Percentiles rank a stretch among this genome's conserved stretches.
Evolutionary conservation across 2,888 invertebrate species (phyloP).

Genomic region (Drosophila algonquin): DNA sequence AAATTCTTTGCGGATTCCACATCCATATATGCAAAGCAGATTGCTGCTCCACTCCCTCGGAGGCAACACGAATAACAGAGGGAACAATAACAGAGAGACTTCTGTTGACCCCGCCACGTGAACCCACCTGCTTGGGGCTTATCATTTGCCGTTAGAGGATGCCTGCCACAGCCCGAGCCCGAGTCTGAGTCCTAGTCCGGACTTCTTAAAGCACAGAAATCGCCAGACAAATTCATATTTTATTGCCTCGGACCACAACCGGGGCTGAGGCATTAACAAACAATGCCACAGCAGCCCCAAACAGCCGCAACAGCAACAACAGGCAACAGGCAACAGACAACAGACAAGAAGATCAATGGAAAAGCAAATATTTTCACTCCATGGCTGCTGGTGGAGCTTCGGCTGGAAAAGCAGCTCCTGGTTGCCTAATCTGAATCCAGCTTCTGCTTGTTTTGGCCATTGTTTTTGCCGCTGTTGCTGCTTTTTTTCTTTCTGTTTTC

Average conservation of each 20-base stretch:
- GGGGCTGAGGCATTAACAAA: constrained; percentile 72
- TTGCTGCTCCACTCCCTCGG: constrained; percentile 4
- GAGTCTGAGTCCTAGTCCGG: constrained; percentile 6
- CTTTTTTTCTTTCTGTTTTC: constrained; percentile 10
- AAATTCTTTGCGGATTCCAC: constrained; percentile 16
- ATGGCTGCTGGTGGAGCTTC: constrained; percentile 16
- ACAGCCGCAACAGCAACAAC: constrained; percentile 24
- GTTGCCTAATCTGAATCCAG: constrained; percentile 66
- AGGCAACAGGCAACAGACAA: constrained; percentile 26
- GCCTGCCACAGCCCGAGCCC: constrained; percentile 23
- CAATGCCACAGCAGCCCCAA: constrained; percentile 58
- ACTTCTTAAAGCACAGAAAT: constrained; percentile 50
- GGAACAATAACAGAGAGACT: constrained; percentile 44
- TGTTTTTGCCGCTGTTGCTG: constrained; percentile 55
- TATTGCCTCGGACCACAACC: constrained; percentile 73
- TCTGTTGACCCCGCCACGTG: constrained; percentile 59
- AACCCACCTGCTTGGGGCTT: constrained; percentile 67
- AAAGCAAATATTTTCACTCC: constrained; percentile 77
- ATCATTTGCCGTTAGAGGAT: constrained; percentile 61
- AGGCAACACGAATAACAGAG: constrained; percentile 3
- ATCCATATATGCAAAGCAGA: constrained; percentile 21
- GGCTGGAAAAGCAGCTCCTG: constrained; percentile 35
- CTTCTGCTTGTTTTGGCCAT: constrained; percentile 61
- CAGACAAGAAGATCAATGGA: constrained; percentile 63
- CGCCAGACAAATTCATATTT: constrained; percentile 76